phyloP scores from a whole-genome alignment of 2,797 vertebrate genomes.

The Nyctibius grandis region DNA sequence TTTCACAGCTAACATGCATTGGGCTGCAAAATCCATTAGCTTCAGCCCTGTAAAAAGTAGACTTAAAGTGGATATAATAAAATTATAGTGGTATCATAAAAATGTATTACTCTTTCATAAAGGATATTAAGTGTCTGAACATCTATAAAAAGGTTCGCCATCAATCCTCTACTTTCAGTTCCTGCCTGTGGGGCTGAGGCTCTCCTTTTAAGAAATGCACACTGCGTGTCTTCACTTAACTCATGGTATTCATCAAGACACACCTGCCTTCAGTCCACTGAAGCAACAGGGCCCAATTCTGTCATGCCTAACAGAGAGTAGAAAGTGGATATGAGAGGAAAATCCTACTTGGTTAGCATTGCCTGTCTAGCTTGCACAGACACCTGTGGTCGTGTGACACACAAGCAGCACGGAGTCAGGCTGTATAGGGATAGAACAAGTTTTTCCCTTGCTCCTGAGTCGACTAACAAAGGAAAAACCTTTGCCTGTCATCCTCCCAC shows the following conservation, averaged over 20 bases:
- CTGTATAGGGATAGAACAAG: fast-evolving
- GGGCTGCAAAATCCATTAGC: not conserved
- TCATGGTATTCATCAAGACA: not conserved
- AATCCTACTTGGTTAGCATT: not conserved
- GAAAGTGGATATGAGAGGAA: not conserved
- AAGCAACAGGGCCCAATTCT: not conserved
- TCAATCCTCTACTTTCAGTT: not conserved
- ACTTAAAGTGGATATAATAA: conserved; percentile 8
- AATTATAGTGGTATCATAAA: conserved; percentile 31
- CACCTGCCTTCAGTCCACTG: not conserved
- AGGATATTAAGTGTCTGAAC: conserved; percentile 2
- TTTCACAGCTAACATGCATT: not conserved
- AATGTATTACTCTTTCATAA: conserved; percentile 14
- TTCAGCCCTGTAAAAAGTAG: not conserved
- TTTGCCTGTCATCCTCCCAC: not conserved
- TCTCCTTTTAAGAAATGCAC: not conserved
- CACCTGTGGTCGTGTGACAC: not conserved
- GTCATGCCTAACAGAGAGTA: not conserved
- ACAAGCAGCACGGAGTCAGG: not conserved
- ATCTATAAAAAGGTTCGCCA: not conserved
- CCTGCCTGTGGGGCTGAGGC: not conserved
- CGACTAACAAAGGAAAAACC: not conserved
- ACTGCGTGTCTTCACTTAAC: not conserved
- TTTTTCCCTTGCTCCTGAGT: not conserved
- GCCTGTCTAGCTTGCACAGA: not conserved